Evolutionary conservation across 2,113 vertebrate species (phyloP), one percentile per base, ranked within the genome.

Genomic region (Leptobrachium ailaonicum): DNA sequence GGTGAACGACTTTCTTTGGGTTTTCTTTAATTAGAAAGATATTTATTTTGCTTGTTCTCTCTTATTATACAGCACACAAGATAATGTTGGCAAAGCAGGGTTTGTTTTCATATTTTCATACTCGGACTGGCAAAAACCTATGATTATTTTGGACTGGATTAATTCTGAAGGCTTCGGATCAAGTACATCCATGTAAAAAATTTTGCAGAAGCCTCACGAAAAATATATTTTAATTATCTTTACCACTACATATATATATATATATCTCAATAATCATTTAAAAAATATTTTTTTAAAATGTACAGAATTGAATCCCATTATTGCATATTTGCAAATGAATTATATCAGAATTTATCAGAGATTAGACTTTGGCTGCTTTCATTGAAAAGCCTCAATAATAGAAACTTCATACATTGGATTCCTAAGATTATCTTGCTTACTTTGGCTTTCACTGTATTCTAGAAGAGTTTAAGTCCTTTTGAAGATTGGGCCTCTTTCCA

Each of bases 371-470:
- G 20, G 20, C 20, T 32, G 20, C 20, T 12, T 44, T 66, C 45
- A 41, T 62, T 62, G 41, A 63, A 75, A 75, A 47, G 62, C n/a
- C n/a, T 32, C 58, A 63, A 32, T 32, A 32, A 11, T 63, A 44
- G 32, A 67, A 42, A 42, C 45, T 41, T 45, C 45, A 53, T 67
- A 44, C 67, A 44, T 43, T 43, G 41, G 5, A 58, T 77, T 77
- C 50, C 40, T 69, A 64, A 64, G 62, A 64, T 70, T 1, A 12
- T 6, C 20, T 45, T 40, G 66, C 66, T 77, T 45, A 70, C 2
- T 77, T 77, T 77, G 76, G 66, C 76, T 58, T 12, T 70, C 6
- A 40, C 2, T 32, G 43, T 41, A 42, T 77, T 41, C 10, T 67
- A 12, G 8, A 77, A 44, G 5, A 58, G 53, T 60, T 56, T 77